Evolutionary conservation across 2,797 vertebrate genomes (phyloP), one percentile per base, ranked within the genome.

Genomic region (Crossoptilon crossoptilon): DNA sequence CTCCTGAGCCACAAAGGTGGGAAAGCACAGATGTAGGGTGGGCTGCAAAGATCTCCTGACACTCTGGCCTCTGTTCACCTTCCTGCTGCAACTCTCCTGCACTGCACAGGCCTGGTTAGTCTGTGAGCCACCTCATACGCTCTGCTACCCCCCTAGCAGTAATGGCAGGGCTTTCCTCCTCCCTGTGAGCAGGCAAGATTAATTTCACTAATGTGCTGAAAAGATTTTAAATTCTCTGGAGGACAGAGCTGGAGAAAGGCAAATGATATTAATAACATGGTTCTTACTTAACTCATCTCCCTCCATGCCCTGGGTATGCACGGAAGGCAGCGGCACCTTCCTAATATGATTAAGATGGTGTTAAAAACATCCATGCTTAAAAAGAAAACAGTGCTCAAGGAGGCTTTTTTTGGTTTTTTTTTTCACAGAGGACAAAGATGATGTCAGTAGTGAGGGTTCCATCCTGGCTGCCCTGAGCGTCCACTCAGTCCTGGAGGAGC

Each of bases 351-450:
- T 33, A 41, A 46, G 14, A 39, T 81, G 62, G 46, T 60, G 29
- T 29, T 62, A 55, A 46, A 79, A 67, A 46, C 8, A n/a, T 4
- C 6, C 23, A 13, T 1, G 10, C 59, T 53, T 72, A 44, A n/a
- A 66, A 53, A 22, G 43, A 74, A 56, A 66, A 44, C 24, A 55
- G 49, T 66, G 31, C n/a, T 73, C 43, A 80, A 37, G 39, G 24
- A 69, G 64, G 66, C 27, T 31, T 71, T 66, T 69, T 51, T 31
- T 53, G 15, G 10, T 53, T 84, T 64, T 33, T 33, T 49, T 74
- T 89, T 77, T 86, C 62, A 33, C 10, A 94, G 93, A 55, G 46
- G 64, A 81, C 33, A 81, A 87, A 43, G 78, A 31, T 49, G 18
- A 74, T 63, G 35, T 64, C 53, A 46, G 16, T 3, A 6, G 56